Evolutionary conservation across 2,888 invertebrate species (phyloP).

Genomic region (Anaspis maculata): DNA sequence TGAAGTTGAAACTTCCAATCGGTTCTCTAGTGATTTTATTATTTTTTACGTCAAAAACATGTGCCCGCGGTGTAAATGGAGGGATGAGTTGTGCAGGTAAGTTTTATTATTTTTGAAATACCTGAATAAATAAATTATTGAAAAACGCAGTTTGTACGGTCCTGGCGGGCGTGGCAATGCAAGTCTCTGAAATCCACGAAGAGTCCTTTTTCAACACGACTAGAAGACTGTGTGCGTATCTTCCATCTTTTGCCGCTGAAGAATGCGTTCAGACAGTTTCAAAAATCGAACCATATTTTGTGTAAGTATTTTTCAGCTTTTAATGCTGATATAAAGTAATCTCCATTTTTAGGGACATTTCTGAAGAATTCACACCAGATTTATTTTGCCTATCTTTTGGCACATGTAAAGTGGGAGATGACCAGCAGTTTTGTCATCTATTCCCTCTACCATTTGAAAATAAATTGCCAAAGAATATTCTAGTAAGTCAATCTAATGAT

Average conservation of each 20-base stretch:
- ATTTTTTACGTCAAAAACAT: not conserved
- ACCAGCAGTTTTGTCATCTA: conserved; percentile 27
- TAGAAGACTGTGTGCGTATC: conserved; percentile 23
- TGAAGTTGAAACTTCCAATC: too few species aligned
- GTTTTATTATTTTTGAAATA: conserved; percentile 3
- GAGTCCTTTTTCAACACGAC: conserved; percentile 25
- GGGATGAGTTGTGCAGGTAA: conserved; percentile 29
- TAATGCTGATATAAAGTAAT: conserved; percentile 2
- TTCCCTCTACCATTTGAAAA: conserved; percentile 25
- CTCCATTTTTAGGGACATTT: conserved; percentile 18
- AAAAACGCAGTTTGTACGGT: conserved; percentile 25
- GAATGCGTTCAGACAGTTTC: conserved; percentile 21
- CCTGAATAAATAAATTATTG: conserved; percentile 2
- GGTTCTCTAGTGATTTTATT: too few species aligned
- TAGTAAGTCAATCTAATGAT: not conserved
- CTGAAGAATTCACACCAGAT: conserved; percentile 28
- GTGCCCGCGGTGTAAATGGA: conserved; percentile 24
- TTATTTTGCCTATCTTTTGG: conserved; percentile 28
- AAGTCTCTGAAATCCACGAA: conserved; percentile 28
- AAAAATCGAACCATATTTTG: conserved; percentile 24
- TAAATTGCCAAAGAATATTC: conserved; percentile 1
- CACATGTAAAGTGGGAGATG: conserved; percentile 26
- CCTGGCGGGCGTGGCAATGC: conserved; percentile 23
- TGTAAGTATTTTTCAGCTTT: conserved; percentile 12
- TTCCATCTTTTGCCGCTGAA: too few species aligned